These are phyloP conservation scores for Cercocebus atys DNA, from an alignment of 2,113 vertebrate species.

Conservation along the genomic window DNA sequence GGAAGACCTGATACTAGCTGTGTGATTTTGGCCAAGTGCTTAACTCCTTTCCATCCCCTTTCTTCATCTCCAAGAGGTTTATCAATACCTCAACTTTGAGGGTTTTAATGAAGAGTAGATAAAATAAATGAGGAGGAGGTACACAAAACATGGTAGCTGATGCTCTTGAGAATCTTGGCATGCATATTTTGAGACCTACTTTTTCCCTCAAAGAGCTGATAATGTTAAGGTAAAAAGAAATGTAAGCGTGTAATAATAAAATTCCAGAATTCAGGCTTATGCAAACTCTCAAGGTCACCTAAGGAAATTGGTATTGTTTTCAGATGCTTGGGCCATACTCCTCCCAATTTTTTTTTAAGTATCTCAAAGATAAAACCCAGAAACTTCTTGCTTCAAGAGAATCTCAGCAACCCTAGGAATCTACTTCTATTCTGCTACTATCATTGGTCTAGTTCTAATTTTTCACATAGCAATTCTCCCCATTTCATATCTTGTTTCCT, in stretches of 20 bases:
- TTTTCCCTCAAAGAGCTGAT: not conserved
- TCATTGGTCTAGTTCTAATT: not conserved
- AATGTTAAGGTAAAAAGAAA: not conserved
- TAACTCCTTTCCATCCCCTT: not conserved
- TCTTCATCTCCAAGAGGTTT: not conserved
- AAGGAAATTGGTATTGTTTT: not conserved
- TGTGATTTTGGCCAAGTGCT: not conserved
- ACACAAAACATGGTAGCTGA: not conserved
- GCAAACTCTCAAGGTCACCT: not conserved
- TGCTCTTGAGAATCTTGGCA: not conserved
- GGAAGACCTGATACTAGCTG: not conserved
- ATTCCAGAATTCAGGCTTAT: not conserved
- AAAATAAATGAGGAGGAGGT: not conserved
- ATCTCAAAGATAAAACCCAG: not conserved
- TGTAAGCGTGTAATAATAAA: not conserved
- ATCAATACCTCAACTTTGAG: not conserved
- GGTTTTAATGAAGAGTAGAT: not conserved
- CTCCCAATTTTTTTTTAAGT: not conserved
- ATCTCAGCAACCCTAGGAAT: not conserved
- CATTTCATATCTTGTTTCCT: not conserved
- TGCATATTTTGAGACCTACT: not conserved
- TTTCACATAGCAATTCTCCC: not conserved
- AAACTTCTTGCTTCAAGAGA: not conserved
- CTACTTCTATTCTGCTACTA: not conserved
- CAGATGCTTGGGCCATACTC: not conserved